Evolutionary conservation across 1,140 invertebrate species (phyloP), one percentile per base, ranked within the genome.

Genomic region (Trinorchestia longiramus): DNA sequence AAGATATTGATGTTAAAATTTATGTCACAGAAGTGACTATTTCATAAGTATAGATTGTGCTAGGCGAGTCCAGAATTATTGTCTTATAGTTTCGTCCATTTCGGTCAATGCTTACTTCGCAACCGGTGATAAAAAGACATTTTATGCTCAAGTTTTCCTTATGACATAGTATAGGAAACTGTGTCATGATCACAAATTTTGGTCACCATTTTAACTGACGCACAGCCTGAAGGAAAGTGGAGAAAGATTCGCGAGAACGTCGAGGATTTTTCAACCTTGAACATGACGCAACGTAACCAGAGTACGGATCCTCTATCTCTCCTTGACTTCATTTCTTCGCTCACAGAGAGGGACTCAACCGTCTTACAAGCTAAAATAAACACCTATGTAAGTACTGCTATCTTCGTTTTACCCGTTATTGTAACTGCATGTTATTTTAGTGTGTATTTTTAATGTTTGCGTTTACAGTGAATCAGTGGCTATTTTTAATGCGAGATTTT

Each of bases 291-390:
- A 43, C 88, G 36, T 36, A 87, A 90, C 28, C 43, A 90, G 43
- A 11, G 44, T 44, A 94, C 92, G 43, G 43, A 94, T 43, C 88
- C 88, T 3, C 41, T 43, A 15, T 41, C 88, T 42, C 92, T 94
- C 40, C 92, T 94, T 15, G 92, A 94, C 6, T 94, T 94, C 40
- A n/a, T 94, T 40, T 94, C 92, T 94, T 94, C 92, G 15, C 44
- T 94, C 36, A 94, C 92, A 4, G 92, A 94, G 44, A 94, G 92
- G 47, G 92, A 94, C 44, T 94, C 92, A 40, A 94, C 92, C 44
- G 92, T 94, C 43, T 44, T 94, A 43, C 92, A 94, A 43, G 92
- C 92, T 43, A 94, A 94, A 94, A 94, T 94, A 6, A 94, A 94
- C 44, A 94, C 92, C 17, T 94, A 94, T 40, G 92, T 94, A 47